Evolutionary conservation across 2,113 vertebrate species (phyloP).

Genomic region (Nymphicus hollandicus): DNA sequence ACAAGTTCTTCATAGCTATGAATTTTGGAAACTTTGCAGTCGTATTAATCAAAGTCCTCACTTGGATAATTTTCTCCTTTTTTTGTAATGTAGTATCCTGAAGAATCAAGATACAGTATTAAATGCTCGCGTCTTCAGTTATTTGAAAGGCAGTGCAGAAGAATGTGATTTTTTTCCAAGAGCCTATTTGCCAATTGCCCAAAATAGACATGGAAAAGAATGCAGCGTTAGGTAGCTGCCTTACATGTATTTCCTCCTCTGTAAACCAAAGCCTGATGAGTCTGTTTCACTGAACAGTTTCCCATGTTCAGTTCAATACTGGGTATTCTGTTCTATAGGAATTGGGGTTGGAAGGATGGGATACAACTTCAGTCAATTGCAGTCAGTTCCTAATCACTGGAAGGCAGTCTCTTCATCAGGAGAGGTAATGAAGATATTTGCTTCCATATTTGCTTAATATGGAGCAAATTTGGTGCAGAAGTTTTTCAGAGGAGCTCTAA

Average conservation of each 20-base stretch:
- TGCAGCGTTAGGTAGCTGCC: not conserved
- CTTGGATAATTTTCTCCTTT: not conserved
- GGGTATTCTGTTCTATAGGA: not conserved
- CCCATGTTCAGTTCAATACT: not conserved
- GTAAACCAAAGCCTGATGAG: not conserved
- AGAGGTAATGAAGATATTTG: not conserved
- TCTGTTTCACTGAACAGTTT: not conserved
- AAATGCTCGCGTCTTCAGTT: not conserved
- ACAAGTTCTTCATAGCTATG: not conserved
- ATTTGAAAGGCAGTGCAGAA: not conserved
- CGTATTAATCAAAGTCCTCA: not conserved
- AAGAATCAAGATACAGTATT: not conserved
- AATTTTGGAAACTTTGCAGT: not conserved
- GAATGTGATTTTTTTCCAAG: not conserved
- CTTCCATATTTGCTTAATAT: not conserved
- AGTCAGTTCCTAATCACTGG: not conserved
- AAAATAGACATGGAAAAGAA: not conserved
- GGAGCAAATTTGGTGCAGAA: not conserved
- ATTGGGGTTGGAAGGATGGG: rapidly evolving
- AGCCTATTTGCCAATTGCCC: not conserved
- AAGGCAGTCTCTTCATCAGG: not conserved
- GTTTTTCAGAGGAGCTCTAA: not conserved
- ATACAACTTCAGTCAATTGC: not conserved
- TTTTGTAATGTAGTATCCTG: not conserved
- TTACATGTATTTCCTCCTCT: not conserved